Evolutionary conservation across 2,888 invertebrate genomes (phyloP), one percentile per base, ranked within the genome.

Genomic region (Acrobasis consociella): DNA sequence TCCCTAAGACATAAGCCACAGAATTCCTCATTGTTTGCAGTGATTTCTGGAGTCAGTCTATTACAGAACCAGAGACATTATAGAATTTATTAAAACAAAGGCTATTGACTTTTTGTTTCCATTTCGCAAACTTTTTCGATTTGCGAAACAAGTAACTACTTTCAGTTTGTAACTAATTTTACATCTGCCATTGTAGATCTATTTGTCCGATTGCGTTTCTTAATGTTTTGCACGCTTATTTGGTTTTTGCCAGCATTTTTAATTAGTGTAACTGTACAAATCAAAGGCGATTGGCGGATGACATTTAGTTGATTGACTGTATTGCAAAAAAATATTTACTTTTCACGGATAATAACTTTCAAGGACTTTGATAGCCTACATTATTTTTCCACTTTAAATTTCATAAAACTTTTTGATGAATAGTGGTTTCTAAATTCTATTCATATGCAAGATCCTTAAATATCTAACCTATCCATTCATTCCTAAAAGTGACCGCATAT

Each of bases 41-140:
- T 31, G 31, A 31, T 5, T 31, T 31, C 7, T 31, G 31, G 7
- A 31, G 31, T 7, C 5, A 31, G 2, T 31, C 31, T 31, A 31
- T 31, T 31, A 7, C 31, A 31, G 46, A 46, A 11, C n/a, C n/a
- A n/a, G 13, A 46, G 46, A 46, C 13, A 1, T 11, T 42, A 13
- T 42, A 42, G n/a, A 11, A 13, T 13, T 13, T 46, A n/a, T 46
- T 13, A n/a, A 46, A 5, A 46, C 13, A 46, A 46, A 46, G 46
- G 46, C 13, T 46, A 46, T 46, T 46, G 11, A 46, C 46, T 13
- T 11, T 11, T 31, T 31, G 31, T 31, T 31, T 31, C 31, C 10
- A 46, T 46, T 46, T 46, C n/a, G 46, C n/a, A 46, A 46, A 46
- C 46, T 46, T 46, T 46, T 46, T 46, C 46, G 46, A 46, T 46